Base-by-base conservation (phyloP, 2,797 vertebrate genomes). In the Syndactyla subalaris region DNA sequence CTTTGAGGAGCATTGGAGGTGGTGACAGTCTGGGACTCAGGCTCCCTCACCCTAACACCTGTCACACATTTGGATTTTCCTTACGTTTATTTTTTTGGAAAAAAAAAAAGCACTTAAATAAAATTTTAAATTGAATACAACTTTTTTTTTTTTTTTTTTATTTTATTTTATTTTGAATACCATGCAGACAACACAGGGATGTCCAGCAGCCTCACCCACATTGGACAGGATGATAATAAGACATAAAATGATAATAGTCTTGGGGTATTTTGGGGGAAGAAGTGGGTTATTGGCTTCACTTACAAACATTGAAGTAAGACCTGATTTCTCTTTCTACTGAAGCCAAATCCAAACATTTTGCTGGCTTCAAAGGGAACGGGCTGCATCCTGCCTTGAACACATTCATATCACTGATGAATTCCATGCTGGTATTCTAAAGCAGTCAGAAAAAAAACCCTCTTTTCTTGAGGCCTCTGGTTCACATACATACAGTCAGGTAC, bases 21-120 rank as follows among this genome's bases (percentile, higher is more conserved):
- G 52, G 67, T n/a, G 21, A 34, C 3, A 8, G 39, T 27, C 45
- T 15, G 24, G 21, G 18, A 49, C 26, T 18, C 65, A 26, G 29
- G 24, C 43, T 86, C 45, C 29, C 54, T 62, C 48, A 12, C n/a
- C 30, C 52, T 41, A 75, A 76, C 0, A 0, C 67, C 36, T 41
- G 43, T 26, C 3, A 0, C 8, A 54, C 38, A 8, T 34, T 71
- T 30, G 45, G 54, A 65, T 88, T 93, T 89, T 46, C 62, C 51
- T 24, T 54, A 19, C 12, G 9, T 79, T 83, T 59, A 45, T 46
- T 76, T 86, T 21, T 46, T 46, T 6, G 20, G 4, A 18, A 41
- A 41, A 0, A 11, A 66, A 84, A 97, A 88, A 96, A 85, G 72
- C 84, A 87, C 75, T 87, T 58, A 41, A 80, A 61, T 58, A 91